Base-by-base conservation (phyloP, 2,888 invertebrate species). In the Chloroclysta siterata region DNA sequence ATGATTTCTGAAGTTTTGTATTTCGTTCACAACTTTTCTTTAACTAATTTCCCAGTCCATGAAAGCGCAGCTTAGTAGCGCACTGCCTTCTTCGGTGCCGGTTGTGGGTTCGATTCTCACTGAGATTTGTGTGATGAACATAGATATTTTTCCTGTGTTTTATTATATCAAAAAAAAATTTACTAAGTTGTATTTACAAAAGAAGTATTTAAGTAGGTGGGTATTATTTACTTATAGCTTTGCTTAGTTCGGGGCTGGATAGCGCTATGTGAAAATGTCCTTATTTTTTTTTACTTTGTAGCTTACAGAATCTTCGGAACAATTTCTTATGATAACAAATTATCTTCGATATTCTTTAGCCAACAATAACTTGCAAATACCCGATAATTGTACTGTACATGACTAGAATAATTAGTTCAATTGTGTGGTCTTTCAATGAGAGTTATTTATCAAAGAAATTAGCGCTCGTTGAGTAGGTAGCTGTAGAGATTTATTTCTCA, bases 331-430 rank as follows among this genome's bases (percentile, higher is more conserved):
- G 22, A 28, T 39, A 50, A 48, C 28, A 22, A 46, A 56, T 56
- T 39, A 56, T 39, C 56, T 41, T 46, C 54, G 46, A 14, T 50
- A 50, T 41, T 28, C 48, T 41, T 48, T 5, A 28, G 22, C 39
- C 22, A 50, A 56, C 56, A 56, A 56, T 56, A 56, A 48, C 48
- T 28, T 7, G 48, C n/a, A 28, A 46, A 46, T 46, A 46, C 46
- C 8, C 17, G 17, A 46, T 46, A 46, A 46, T 44, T 15, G 44
- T 7, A 36, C 47, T 15, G 44, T 7, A 36, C 47, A 36, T 39
- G 39, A 47, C 36, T 48, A 11, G 47, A 56, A 39, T 56, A 48
- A 48, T 39, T 48, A 41, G 41, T 41, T 39, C 15, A 5, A 56
- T 41, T 56, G 48, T 56, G 39, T 48, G 39, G 47, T 29, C 44